Evolutionary conservation across 1,140 invertebrate genomes (phyloP).

Genomic region (Pogonus chalceus): DNA sequence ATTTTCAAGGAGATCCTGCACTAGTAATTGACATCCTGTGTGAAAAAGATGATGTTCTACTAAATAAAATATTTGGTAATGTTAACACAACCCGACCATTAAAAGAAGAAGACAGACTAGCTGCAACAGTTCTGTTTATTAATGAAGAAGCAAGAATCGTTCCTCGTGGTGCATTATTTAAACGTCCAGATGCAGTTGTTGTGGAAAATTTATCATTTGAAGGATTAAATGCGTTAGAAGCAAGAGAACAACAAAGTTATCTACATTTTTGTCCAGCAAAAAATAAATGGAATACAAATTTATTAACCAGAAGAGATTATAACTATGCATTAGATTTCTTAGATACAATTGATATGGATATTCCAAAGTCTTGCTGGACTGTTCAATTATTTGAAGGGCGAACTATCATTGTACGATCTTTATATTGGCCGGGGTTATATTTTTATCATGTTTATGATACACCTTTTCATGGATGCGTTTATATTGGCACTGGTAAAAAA

Average conservation of each 20-base stretch:
- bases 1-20: conserved; percentile 48
- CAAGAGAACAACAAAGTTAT: conserved; percentile 52
- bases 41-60: conserved; percentile 30
- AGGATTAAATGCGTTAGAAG: conserved; percentile 48
- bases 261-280: conserved; percentile 53
- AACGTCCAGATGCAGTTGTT: conserved; percentile 49
- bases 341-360: conserved; percentile 56
- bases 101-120: conserved; percentile 66
- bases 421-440: conserved; percentile 65
- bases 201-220: conserved; percentile 57
- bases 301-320: conserved; percentile 58
- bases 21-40: conserved; percentile 38
- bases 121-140: conserved; percentile 55
- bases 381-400: conserved; percentile 47
- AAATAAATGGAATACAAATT: conserved; percentile 60
- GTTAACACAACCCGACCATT: conserved; percentile 38
- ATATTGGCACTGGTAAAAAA: conserved; percentile 60
- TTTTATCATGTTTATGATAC: conserved; percentile 60
- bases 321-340: conserved; percentile 69
- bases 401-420: conserved; percentile 48
- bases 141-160: conserved; percentile 56
- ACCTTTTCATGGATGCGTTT: conserved; percentile 56
- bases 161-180: conserved; percentile 60
- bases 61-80: conserved; percentile 12
- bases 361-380: conserved; percentile 53